Base-by-base conservation (phyloP, 2,888 invertebrate species). In the Caenorhabditis sulstoni region DNA sequence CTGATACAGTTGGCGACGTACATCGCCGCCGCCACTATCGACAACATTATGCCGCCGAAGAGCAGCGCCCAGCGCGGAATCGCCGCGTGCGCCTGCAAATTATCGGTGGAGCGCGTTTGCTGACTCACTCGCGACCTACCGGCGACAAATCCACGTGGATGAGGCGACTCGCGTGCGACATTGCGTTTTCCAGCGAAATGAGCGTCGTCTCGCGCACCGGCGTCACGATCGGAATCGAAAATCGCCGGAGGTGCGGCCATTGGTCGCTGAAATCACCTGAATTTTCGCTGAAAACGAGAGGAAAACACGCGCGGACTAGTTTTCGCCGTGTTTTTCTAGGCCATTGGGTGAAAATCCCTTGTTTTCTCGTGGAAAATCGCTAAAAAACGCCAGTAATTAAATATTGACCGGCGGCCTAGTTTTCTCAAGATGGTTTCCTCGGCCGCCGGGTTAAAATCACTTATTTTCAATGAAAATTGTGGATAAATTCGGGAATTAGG, bases 1-100 rank as follows among this genome's bases (percentile, higher is more conserved):
- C 83, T 83, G 16, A 85, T 78, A 70, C 85, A 83, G 53, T 85
- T 85, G 29, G 83, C 85, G 12, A 85, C 59, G 50, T 85, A 83
- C 49, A 85, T 78, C n/a, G 83, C 80, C 9, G 78, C 71, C 9
- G 68, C 58, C 29, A 85, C 83, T 1, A 83, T 50, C 7, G 67
- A 61, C 7, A 85, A 37, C 67, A 85, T 74, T 11, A 66, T 67
- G 18, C 78, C 75, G 3, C 77, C 81, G 14, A 81, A 65, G 0
- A 73, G 77, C 22, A 81, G 59, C 1, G 85, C 85, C 85, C 85
- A 85, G 14, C 67, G 64, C 8, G 85, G 85, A 37, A 85, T 82
- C 0, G 80, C 64, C 1, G 85, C 76, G 23, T 75, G 79, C 0
- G 74, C 74, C 68, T 77, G 52, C 9, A 70, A 64, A 1, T 29